Percentiles rank a stretch among this genome's conserved stretches.
phyloP scores from a whole-genome alignment of 2,888 invertebrate species.

The Sinelater perroti region DNA sequence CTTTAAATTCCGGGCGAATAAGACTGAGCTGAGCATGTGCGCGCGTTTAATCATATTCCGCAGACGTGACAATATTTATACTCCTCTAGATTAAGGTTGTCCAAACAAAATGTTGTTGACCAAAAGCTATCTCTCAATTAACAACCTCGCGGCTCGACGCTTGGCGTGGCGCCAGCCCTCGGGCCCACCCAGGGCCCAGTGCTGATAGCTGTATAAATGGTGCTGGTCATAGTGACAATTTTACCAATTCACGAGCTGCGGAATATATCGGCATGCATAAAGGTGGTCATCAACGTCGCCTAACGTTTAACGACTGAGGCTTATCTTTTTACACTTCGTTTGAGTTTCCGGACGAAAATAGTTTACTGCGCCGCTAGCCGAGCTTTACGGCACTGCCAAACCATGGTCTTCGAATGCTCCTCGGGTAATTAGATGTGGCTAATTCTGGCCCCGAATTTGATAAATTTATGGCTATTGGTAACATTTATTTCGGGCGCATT shows the following conservation, averaged over 20 bases:
- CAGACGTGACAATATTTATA: conserved; percentile 60
- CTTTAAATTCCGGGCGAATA: too few species aligned
- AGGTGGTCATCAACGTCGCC: conserved; percentile 56
- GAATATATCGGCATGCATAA: conserved; percentile 54
- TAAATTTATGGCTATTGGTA: too few species aligned
- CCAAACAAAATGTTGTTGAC: conserved; percentile 54
- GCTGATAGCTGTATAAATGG: conserved; percentile 58
- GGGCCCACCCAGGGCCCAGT: conserved; percentile 52
- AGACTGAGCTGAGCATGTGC: conserved; percentile 44
- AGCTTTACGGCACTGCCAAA: conserved; percentile 30
- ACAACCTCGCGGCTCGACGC: conserved; percentile 50
- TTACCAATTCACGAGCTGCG: conserved; percentile 55
- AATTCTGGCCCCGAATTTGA: conserved; percentile 11
- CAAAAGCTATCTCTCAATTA: conserved; percentile 59
- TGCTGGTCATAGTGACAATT: conserved; percentile 53
- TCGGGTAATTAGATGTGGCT: conserved; percentile 22
- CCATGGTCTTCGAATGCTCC: conserved; percentile 6
- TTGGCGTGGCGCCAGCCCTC: conserved; percentile 48
- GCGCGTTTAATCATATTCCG: conserved; percentile 52
- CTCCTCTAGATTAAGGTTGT: conserved; percentile 55
- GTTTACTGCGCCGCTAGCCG: conserved; percentile 30
- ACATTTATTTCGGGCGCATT: too few species aligned
- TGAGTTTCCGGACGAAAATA: conserved; percentile 33
- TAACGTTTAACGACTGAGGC: conserved; percentile 52
- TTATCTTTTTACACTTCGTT: conserved; percentile 37